Conservation (phyloP, 2,888 invertebrate species). For the Lepetodrilus schrolli region DNA sequence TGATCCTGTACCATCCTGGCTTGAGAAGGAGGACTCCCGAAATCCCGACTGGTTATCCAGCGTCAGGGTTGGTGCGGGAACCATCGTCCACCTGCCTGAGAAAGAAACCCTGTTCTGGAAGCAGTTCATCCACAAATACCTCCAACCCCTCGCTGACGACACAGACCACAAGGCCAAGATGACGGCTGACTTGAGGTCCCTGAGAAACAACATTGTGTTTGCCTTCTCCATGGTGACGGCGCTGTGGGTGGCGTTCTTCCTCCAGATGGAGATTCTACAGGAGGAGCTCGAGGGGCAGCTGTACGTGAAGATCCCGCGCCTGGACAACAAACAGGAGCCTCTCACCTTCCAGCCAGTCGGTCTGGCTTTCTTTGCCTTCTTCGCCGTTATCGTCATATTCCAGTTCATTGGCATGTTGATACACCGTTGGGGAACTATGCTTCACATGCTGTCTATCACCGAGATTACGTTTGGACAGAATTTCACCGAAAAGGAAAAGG, state of each 20-base stretch:
- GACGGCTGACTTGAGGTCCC: slow-evolving; percentile 52
- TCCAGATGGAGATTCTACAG: slow-evolving; percentile 89
- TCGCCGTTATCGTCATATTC: slow-evolving; percentile 94
- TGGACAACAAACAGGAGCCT: slow-evolving; percentile 41
- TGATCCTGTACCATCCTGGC: background rate
- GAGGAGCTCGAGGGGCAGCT: slow-evolving; percentile 81
- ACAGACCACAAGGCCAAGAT: slow-evolving; percentile 79
- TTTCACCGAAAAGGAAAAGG: slow-evolving; percentile 58
- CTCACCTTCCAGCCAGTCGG: slow-evolving; percentile 78
- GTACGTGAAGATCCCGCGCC: slow-evolving; percentile 58
- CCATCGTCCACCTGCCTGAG: slow-evolving; percentile 87
- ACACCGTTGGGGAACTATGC: slow-evolving; percentile 96
- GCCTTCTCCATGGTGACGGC: slow-evolving; percentile 92
- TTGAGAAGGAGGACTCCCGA: slow-evolving; percentile 82
- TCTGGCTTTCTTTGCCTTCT: slow-evolving; percentile 97
- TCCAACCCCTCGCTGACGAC: slow-evolving; percentile 94
- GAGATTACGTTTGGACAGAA: slow-evolving; percentile 79
- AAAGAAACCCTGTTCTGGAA: slow-evolving; percentile 94
- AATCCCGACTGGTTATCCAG: slow-evolving; percentile 95
- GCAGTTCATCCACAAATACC: slow-evolving; percentile 93
- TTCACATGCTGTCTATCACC: slow-evolving; percentile 96
- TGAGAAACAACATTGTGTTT: slow-evolving; percentile 65
- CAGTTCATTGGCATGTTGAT: slow-evolving; percentile 98
- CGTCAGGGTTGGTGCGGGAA: slow-evolving; percentile 89
- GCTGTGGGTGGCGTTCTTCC: slow-evolving; percentile 97